phyloP scores from a whole-genome alignment of 2,113 vertebrate species.

The Setophaga kirtlandii region DNA sequence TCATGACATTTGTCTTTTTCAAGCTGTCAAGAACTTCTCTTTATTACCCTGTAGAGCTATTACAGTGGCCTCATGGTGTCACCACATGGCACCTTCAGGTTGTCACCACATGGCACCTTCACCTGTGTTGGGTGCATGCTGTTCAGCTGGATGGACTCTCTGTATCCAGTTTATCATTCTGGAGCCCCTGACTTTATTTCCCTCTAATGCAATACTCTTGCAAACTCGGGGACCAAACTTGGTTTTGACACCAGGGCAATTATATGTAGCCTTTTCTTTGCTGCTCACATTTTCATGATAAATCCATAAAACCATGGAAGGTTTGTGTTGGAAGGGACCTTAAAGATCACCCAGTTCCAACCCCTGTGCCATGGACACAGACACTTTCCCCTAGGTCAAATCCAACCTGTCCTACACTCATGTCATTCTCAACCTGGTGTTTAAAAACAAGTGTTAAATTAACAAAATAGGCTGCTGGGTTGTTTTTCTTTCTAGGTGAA shows the following conservation, averaged over 20 bases:
- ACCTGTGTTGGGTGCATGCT: background rate
- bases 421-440: background rate
- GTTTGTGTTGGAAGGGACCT: background rate
- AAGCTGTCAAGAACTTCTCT: background rate
- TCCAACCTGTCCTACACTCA: background rate
- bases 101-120: background rate
- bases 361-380: background rate
- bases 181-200: background rate
- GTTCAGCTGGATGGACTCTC: background rate
- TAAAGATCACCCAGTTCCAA: background rate
- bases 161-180: too few species aligned
- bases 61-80: background rate
- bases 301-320: background rate
- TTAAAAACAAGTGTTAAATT: background rate
- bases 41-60: background rate
- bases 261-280: background rate
- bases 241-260: background rate
- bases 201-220: background rate
- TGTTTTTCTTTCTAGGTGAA: background rate
- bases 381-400: background rate
- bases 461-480: background rate
- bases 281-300: background rate
- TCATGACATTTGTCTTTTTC: background rate
- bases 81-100: background rate
- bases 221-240: background rate